Conservation (phyloP, 2,113 vertebrate species). For the Meriones unguiculatus region DNA sequence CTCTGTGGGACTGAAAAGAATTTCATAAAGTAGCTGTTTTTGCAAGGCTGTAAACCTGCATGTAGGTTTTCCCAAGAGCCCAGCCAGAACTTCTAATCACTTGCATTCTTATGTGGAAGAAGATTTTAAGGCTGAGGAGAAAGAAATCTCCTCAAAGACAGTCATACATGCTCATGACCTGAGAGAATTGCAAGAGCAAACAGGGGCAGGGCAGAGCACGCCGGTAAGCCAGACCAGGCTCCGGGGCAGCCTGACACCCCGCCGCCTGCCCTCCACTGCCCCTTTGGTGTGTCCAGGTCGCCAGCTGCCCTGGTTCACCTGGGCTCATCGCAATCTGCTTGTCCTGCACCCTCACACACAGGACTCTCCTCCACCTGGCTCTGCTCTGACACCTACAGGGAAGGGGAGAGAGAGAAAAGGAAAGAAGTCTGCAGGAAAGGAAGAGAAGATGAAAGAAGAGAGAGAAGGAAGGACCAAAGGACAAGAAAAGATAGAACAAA, state of each 20-base stretch:
- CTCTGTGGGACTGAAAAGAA: not conserved
- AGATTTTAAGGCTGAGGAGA: not conserved
- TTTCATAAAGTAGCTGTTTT: not conserved
- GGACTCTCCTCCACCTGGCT: not conserved
- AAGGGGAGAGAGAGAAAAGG: not conserved
- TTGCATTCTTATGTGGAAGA: not conserved
- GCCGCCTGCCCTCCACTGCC: accelerated
- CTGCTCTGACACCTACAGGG: not conserved
- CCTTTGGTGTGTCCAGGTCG: too few relatives aligned
- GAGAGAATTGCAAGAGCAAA: not conserved
- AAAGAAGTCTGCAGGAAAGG: accelerated
- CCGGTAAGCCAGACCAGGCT: not conserved
- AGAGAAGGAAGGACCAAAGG: too few relatives aligned
- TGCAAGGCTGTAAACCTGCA: not conserved
- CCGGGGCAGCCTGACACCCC: not conserved
- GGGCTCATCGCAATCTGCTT: accelerated
- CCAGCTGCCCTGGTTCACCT: not conserved
- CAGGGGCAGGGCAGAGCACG: accelerated
- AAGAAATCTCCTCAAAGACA: not conserved
- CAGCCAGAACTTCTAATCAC: not conserved
- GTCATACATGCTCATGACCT: not conserved
- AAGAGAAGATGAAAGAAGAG: accelerated
- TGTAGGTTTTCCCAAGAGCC: not conserved
- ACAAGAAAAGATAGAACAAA: accelerated
- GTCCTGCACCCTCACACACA: not conserved